Evolutionary conservation across 2,888 invertebrate species (phyloP), one percentile per base, ranked within the genome.

Genomic region (Stenchaetothrips biformis): DNA sequence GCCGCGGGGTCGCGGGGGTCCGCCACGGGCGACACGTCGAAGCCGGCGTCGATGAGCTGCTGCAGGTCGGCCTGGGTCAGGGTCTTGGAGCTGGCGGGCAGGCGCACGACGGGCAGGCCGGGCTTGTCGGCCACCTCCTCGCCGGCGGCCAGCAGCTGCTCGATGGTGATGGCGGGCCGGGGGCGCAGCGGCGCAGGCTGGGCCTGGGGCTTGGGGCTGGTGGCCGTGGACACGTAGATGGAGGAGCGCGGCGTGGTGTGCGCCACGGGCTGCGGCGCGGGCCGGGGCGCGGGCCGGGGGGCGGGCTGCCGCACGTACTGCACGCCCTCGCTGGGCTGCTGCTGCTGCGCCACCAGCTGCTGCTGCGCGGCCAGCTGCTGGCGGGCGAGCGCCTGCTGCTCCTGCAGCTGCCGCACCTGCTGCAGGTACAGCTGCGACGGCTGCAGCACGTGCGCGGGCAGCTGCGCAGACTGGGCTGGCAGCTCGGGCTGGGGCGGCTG

Each of bases 111-210:
- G 67, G 67, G 67, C 21, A 74, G 67, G 18, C 53, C 53, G 53
- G 25, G 21, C 21, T 25, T 25, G 21, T n/a, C 67, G 3, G n/a
- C 67, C 25, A 25, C 67, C 67, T n/a, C 67, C 11, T 21, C 67
- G 25, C 67, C 67, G 67, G 67, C 67, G 67, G 67, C 67, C 67
- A 74, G 67, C 67, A 74, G 67, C 67, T 74, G 67, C 67, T 74
- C 67, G 8, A 74, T 21, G 67, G 67, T 74, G 21, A 74, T 25
- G 21, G 67, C 53, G 16, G 13, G 53, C 13, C 59, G 59, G 59
- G 11, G 8, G 16, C 18, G 53, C 13, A 25, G 21, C 8, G 67
- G 67, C 67, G 67, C 67, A 25, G 21, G 67, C 67, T 59, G 59
- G 16, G 67, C 67, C 21, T 25, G 11, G 67, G 67, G 67, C 21